Base-by-base conservation (phyloP, 2,113 vertebrate species). In the Dasyornis broadbenti region DNA sequence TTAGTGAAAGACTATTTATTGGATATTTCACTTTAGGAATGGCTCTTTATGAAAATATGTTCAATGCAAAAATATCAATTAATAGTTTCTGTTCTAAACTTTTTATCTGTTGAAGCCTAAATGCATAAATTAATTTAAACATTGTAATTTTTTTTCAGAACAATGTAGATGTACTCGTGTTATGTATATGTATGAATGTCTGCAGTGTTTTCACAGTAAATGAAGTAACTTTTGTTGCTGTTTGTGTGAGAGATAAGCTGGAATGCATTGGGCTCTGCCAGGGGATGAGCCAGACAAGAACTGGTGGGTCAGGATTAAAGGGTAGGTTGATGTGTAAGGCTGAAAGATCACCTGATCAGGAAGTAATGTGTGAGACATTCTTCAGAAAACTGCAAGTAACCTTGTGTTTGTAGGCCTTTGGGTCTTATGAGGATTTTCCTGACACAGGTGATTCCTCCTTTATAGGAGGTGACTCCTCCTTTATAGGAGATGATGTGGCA, bases 131-230 rank as follows among this genome's bases (percentile, higher is more conserved):
- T 26, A 27, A 35, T 66, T 92, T 12, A 54, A 79, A 69, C 15
- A 2, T 23, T 57, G 2, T 2, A 5, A 57, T 68, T 47, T 6
- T 65, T 66, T 47, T 6, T 92, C 15, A 31, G 31, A 85, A 47
- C 2, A 72, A 24, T 24, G 11, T 21, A 44, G 37, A 64, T 16
- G 3, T 16, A 8, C 76, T 68, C 53, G 7, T 76, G 31, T 64
- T 57, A 17, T 10, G 1, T 59, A 31, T 27, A 6, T 19, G 3
- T 31, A 22, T 30, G 6, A 22, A 21, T 33, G 8, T 20, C 9
- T 30, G 9, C 0, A 0, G 12, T 50, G 7, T 7, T 72, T 85
- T 86, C n/a, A 39, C 31, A 77, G 33, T 35, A 63, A 54, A 3
- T 33, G 7, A 77, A 63, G 59, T 28, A 33, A 3, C 17, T 92